Conservation (phyloP, 2,113 vertebrate species). For the Otocyon megalotis region DNA sequence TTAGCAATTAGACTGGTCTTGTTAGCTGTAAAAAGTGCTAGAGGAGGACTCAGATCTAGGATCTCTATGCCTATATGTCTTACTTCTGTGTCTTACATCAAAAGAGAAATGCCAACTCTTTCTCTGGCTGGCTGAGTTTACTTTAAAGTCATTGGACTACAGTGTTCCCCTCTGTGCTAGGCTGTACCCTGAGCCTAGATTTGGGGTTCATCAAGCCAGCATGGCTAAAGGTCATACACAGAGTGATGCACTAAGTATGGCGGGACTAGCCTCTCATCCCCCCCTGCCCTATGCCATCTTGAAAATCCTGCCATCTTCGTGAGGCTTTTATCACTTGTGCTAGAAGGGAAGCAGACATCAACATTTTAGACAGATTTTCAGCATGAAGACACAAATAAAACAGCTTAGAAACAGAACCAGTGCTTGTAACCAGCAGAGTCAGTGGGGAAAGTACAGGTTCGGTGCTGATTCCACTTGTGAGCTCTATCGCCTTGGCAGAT, state of each 20-base stretch:
- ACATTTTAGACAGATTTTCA: not conserved
- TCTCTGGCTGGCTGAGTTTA: not conserved
- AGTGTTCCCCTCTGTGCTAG: not conserved
- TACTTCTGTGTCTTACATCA: not conserved
- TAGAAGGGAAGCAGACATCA: not conserved
- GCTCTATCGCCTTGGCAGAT: not conserved
- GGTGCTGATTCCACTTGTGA: not conserved
- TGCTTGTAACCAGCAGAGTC: not conserved
- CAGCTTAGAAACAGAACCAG: not conserved
- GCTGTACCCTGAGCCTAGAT: not conserved
- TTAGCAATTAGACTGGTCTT: not conserved
- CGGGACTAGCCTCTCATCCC: too few species aligned
- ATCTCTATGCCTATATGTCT: not conserved
- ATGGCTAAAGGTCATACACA: not conserved
- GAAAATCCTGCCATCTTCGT: not conserved
- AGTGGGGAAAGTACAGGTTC: not conserved
- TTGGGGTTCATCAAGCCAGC: not conserved
- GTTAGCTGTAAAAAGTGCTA: not conserved
- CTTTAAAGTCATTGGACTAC: not conserved
- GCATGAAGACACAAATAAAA: not conserved
- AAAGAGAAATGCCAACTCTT: not conserved
- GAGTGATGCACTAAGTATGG: rapidly evolving
- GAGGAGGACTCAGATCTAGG: not conserved
- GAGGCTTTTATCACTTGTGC: not conserved
- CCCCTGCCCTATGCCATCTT: rapidly evolving